A percentile compares a stretch with the other conserved stretches of the same genome.
phyloP scores from a whole-genome alignment of 2,797 vertebrate species.

The Paratrypauchen microcephalus region DNA sequence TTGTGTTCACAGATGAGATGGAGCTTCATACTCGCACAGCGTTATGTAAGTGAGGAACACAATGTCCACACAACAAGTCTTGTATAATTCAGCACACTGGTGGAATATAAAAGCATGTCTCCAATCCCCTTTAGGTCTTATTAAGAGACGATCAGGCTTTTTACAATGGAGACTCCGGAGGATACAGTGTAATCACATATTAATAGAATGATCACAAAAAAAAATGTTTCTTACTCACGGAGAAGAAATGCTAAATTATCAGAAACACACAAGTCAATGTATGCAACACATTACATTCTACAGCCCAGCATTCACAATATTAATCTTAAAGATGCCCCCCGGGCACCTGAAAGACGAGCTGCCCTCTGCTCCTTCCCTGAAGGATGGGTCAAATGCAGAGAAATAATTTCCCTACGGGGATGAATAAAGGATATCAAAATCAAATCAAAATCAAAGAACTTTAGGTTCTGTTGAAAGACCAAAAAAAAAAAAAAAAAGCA shows the following conservation, averaged over 20 bases:
- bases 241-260: slow-evolving; percentile 51
- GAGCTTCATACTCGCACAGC: slow-evolving; percentile 58
- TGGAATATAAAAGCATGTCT: slow-evolving; percentile 64
- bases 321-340: no score
- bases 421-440: no score
- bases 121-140: slow-evolving; percentile 75
- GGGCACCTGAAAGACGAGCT: no score
- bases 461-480: no score
- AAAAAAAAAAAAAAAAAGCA: no score
- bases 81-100: slow-evolving; percentile 67
- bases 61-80: slow-evolving; percentile 49
- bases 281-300: background rate
- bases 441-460: no score
- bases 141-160: slow-evolving; percentile 70
- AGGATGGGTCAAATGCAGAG: no score
- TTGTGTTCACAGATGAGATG: slow-evolving; percentile 48
- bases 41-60: slow-evolving; percentile 52
- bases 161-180: slow-evolving; percentile 65
- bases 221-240: slow-evolving; percentile 53
- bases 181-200: slow-evolving; percentile 67
- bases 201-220: slow-evolving; percentile 74
- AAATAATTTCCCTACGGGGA: no score
- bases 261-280: slow-evolving; percentile 8
- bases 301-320: no score
- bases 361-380: no score